A percentile compares a stretch with the other conserved stretches of the same genome.
phyloP scores from a whole-genome alignment of 2,888 invertebrate species.

The Trichopoda pennipes region DNA sequence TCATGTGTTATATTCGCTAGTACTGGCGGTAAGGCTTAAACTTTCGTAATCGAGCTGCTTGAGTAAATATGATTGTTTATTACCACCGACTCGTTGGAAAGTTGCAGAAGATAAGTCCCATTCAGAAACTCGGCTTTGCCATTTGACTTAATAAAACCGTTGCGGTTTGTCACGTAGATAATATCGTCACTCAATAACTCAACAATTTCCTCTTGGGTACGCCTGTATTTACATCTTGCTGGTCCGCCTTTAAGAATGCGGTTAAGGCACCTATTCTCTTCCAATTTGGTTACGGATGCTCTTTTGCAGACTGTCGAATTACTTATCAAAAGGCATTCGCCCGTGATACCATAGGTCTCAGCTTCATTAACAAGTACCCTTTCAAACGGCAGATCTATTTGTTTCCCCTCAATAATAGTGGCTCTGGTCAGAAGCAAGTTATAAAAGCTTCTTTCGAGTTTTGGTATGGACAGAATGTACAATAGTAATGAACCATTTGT shows the following conservation, averaged over 20 bases:
- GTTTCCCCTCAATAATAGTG: too few species aligned
- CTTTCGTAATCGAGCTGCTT: neutral
- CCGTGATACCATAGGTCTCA: too few species aligned
- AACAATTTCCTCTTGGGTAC: neutral
- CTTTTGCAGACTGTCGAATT: constrained; percentile 11
- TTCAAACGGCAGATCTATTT: too few species aligned
- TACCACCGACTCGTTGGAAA: neutral
- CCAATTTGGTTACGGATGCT: neutral
- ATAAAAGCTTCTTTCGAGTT: too few species aligned
- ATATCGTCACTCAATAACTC: neutral
- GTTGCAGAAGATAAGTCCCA: neutral
- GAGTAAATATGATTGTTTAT: neutral
- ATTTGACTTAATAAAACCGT: neutral
- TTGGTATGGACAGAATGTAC: too few species aligned
- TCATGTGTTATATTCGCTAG: too few species aligned
- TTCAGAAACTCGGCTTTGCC: neutral
- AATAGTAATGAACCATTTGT: too few species aligned
- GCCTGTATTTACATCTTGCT: constrained; percentile 9
- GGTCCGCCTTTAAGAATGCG: neutral
- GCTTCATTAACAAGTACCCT: too few species aligned
- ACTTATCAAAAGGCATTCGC: too few species aligned
- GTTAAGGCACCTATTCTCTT: neutral
- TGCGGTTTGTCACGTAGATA: constrained; percentile 1
- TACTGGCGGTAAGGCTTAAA: neutral
- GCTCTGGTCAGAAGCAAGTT: too few species aligned